phyloP scores from a whole-genome alignment of 2,113 vertebrate species.

The Castor canadensis region DNA sequence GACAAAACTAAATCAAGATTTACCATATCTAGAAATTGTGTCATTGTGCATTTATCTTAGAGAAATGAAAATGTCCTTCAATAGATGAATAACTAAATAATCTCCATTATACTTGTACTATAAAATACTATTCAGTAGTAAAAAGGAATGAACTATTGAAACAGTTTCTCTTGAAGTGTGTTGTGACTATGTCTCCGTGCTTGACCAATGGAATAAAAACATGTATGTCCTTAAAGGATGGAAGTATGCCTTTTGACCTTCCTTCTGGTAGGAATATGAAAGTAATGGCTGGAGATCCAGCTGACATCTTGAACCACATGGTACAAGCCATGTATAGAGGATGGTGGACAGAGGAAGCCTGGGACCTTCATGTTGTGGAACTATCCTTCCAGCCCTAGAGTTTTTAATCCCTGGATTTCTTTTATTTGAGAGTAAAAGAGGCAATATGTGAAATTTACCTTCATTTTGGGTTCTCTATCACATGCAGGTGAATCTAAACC shows the following conservation, averaged over 20 bases:
- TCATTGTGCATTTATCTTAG: background rate
- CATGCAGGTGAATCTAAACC: background rate
- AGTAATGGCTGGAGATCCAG: background rate
- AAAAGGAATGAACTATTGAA: background rate
- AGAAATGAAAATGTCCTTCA: background rate
- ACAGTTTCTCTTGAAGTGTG: background rate
- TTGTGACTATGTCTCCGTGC: background rate
- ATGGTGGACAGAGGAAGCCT: background rate
- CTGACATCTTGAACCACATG: background rate
- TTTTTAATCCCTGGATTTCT: background rate
- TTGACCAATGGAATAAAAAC: background rate
- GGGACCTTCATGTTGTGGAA: background rate
- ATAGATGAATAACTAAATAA: background rate
- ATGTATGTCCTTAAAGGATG: background rate
- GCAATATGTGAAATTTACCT: background rate
- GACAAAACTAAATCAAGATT: background rate
- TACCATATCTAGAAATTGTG: background rate
- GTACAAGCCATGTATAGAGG: background rate
- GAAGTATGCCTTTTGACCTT: background rate
- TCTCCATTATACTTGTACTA: background rate
- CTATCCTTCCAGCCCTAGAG: background rate
- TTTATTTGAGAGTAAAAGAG: background rate
- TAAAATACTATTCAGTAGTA: background rate
- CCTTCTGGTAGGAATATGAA: background rate
- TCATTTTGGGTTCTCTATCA: constrained; percentile 6